These are phyloP conservation scores for Noctua pronuba DNA, from an alignment of 2,888 invertebrate species.

Conservation along the genomic window DNA sequence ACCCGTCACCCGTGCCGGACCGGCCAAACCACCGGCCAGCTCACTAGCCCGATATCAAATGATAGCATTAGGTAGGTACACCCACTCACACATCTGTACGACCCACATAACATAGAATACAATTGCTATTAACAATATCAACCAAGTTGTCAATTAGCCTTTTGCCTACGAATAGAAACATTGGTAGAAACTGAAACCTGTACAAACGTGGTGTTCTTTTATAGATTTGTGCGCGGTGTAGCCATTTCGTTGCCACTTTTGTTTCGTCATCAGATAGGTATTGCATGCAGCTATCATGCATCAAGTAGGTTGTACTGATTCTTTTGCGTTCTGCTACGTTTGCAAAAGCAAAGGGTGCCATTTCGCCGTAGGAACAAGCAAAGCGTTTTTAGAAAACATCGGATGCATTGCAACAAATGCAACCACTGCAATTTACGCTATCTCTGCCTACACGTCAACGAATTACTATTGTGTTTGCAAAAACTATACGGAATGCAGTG, in stretches of 20 bases:
- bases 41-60: slow-evolving; percentile 47
- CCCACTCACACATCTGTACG: slow-evolving; percentile 51
- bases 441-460: slow-evolving; percentile 22
- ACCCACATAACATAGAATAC: slow-evolving; percentile 34
- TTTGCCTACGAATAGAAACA: neutral
- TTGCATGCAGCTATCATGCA: slow-evolving; percentile 31
- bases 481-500: slow-evolving; percentile 28
- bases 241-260: slow-evolving; percentile 18
- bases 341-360: slow-evolving; percentile 51
- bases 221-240: neutral
- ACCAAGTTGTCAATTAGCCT: slow-evolving; percentile 38
- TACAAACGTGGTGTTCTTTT: neutral
- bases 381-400: slow-evolving; percentile 54
- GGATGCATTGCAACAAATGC: slow-evolving; percentile 43
- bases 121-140: slow-evolving; percentile 45
- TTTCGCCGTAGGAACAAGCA: slow-evolving; percentile 47
- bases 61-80: slow-evolving; percentile 54
- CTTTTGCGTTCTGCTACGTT: slow-evolving; percentile 42
- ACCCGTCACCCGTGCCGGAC: slow-evolving; percentile 83
- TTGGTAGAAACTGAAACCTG: neutral
- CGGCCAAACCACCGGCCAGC: slow-evolving; percentile 53
- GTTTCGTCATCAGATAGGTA: slow-evolving; percentile 22
- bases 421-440: slow-evolving; percentile 36
- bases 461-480: slow-evolving; percentile 43
- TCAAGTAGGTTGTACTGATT: slow-evolving; percentile 29